These are phyloP conservation scores for Rhadinocentrus ornatus DNA, from an alignment of 2,797 vertebrate genomes.

Conservation along the genomic window DNA sequence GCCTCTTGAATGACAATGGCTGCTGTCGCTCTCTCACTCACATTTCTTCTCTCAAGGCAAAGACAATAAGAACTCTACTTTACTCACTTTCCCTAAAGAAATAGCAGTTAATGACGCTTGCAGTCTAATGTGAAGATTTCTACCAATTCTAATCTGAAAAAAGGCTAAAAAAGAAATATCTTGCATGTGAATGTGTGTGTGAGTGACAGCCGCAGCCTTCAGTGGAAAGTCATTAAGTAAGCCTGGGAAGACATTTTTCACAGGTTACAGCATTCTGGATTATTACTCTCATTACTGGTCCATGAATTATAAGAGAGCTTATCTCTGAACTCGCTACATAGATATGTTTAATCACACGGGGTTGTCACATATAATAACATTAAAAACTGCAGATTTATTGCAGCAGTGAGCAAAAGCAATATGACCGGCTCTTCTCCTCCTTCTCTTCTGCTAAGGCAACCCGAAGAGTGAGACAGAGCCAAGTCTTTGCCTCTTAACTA, in stretches of 20 bases:
- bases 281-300: conserved; percentile 59
- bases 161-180: not conserved
- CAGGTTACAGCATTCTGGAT: conserved; percentile 66
- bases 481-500: conserved; percentile 41
- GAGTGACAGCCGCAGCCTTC: conserved; percentile 35
- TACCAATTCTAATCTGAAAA: conserved; percentile 26
- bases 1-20: not conserved
- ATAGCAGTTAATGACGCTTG: not conserved
- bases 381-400: conserved; percentile 51
- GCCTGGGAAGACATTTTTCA: conserved; percentile 51
- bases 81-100: not conserved
- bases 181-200: not conserved
- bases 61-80: conserved; percentile 2
- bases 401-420: conserved; percentile 24
- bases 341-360: conserved; percentile 56
- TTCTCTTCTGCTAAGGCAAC: conserved; percentile 17
- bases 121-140: conserved; percentile 11
- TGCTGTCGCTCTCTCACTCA: not conserved
- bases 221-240: conserved; percentile 59
- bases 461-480: conserved; percentile 41
- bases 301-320: conserved; percentile 51
- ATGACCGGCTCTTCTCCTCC: conserved; percentile 33
- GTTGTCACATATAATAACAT: conserved; percentile 45
- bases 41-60: not conserved
- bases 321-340: conserved; percentile 50